Conservation (phyloP, 2,113 vertebrate species). For the Tachycineta bicolor region DNA sequence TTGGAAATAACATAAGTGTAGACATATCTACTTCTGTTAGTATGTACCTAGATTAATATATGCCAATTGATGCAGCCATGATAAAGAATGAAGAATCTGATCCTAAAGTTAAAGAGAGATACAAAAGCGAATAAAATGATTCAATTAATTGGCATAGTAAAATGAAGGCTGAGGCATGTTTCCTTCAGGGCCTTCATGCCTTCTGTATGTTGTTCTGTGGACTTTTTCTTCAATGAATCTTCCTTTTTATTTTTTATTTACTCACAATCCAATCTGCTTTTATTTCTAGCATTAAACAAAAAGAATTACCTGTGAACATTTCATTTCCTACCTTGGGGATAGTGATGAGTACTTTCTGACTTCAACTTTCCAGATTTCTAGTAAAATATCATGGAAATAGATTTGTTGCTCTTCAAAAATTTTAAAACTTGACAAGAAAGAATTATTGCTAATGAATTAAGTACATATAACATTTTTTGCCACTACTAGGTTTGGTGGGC, state of each 20-base stretch:
- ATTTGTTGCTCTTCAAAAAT: background rate
- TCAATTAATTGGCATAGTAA: background rate
- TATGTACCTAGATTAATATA: background rate
- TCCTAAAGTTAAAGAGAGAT: background rate
- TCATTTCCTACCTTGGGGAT: background rate
- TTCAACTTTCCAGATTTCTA: background rate
- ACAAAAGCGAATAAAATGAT: background rate
- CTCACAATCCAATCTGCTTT: background rate
- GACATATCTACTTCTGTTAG: background rate
- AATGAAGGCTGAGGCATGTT: background rate
- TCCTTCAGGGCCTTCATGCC: background rate
- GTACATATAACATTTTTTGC: background rate
- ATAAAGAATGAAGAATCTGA: background rate
- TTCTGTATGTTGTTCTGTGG: background rate
- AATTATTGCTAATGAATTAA: background rate
- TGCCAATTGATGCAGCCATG: background rate
- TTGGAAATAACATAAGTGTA: background rate
- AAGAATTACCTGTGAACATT: background rate
- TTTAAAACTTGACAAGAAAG: background rate
- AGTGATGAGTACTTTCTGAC: background rate
- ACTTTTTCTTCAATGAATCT: background rate
- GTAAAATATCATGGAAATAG: background rate
- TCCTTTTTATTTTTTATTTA: background rate
- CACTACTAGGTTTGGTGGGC: background rate
- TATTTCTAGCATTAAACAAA: background rate